Base-by-base conservation (phyloP, 92 coral and sea anemone genomes). In the Epizoanthus ramosus region DNA sequence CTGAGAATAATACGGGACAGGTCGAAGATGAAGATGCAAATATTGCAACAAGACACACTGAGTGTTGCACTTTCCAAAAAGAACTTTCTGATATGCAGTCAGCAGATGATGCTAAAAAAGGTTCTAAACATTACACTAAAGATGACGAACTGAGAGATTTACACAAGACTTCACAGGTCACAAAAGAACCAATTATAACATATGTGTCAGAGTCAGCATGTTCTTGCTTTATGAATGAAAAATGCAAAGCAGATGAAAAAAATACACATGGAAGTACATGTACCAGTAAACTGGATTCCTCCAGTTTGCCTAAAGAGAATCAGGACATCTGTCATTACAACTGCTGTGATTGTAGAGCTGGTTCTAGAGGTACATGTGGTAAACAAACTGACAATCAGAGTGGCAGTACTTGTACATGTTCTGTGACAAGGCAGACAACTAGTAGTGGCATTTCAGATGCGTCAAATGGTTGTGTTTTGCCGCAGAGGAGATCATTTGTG, bases 401-500 rank as follows among this genome's bases (percentile, higher is more conserved):
- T 60, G 24, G 13, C 17, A 63, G 17, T 14, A 23, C 19, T 6
- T 71, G 35, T 28, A 39, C 23, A 56, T 71, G 75, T n/a, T 0
- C 23, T 50, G 16, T 23, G 17, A 33, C 14, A 13, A 24, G 35
- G 39, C 50, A 18, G 39, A 6, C 4, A 33, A 23, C 37, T 8
- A 4, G 16, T 19, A 25, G 72, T 0, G 17, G 72, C 50, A 5
- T 8, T n/a, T n/a, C 31, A 14, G n/a, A 47, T 39, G 28, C 10
- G 54, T n/a, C 37, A 19, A 4, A 35, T 41, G 39, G 72, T 9
- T 67, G 72, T 19, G 8, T 2, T 5, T 53, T 5, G 19, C 28
- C 17, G 54, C 63, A 45, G 28, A 13, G 6, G 17, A 75, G 43
- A 80, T 91, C 94, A 52, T 91, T 85, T 53, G 75, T 76, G 5